Base-by-base conservation (phyloP, 2,888 invertebrate genomes). In the Leucania comma region DNA sequence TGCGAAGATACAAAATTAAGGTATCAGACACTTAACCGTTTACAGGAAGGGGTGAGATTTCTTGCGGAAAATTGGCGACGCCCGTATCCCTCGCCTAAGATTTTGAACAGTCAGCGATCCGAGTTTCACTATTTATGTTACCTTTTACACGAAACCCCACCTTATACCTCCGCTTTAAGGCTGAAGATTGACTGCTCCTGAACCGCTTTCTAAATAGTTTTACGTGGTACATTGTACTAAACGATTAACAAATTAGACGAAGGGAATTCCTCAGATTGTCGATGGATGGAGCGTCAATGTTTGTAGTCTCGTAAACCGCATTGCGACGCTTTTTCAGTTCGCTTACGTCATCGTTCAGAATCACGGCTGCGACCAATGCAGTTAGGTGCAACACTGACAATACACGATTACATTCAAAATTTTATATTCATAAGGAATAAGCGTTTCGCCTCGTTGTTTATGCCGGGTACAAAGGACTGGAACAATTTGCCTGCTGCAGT, bases 11-110 rank as follows among this genome's bases (percentile, higher is more conserved):
- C 80, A 81, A 82, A 89, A 90, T 90, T 87, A 90, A 86, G 86
- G 85, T 88, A 87, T 88, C 88, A 89, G 88, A 88, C 81, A 86
- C 87, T 89, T 88, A 89, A 88, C 72, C 84, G 77, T 87, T 89
- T 86, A 86, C 82, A 80, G 82, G 80, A 87, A 86, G 84, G 86
- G 85, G 84, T 85, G 87, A 78, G 79, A 82, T 84, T 84, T 89
- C 89, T 89, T 82, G 86, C 84, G 89, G 87, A 88, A 90, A 90
- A 90, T 90, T 90, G 88, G 81, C 82, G 82, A 84, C 84, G 77
- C 86, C 80, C 85, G 72, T 80, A 80, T 83, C 72, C 70, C 71
- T 77, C 71, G 24, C 48, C 78, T 24, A 72, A 72, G 84, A 82
- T 86, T 82, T 70, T 76, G 79, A 72, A 82, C 71, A 84, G 81